These are phyloP conservation scores for Clitarchus hookeri DNA, from an alignment of 2,888 invertebrate species.

Conservation along the genomic window DNA sequence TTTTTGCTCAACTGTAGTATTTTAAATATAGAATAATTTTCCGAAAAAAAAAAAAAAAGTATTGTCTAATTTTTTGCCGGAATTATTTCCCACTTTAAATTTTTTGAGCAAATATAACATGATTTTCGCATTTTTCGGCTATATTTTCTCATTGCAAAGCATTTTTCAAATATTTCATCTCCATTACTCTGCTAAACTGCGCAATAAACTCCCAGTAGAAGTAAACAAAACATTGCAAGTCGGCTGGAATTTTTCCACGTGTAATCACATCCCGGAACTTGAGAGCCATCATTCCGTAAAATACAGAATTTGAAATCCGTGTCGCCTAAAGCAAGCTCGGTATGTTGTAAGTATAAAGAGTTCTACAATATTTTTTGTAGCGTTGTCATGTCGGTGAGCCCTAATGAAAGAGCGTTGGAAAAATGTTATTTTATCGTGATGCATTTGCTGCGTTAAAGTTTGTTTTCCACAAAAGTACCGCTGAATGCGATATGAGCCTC, in stretches of 20 bases:
- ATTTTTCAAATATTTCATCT: neutral
- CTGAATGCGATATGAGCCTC: neutral
- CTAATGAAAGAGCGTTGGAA: constrained; percentile 4
- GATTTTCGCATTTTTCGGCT: no score
- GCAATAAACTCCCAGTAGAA: neutral
- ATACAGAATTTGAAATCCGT: neutral
- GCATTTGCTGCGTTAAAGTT: neutral
- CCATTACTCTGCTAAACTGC: neutral
- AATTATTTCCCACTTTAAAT: no score
- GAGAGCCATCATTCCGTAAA: neutral
- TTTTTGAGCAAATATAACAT: no score
- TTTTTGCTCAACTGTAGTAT: no score
- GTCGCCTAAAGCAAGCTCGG: neutral
- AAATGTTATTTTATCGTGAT: constrained; percentile 4
- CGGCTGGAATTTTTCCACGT: neutral
- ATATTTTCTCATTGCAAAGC: neutral
- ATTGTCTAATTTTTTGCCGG: no score
- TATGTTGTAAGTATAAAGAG: neutral
- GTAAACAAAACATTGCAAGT: neutral
- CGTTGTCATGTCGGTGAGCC: neutral
- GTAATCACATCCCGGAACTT: neutral
- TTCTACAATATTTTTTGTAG: neutral
- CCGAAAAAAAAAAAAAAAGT: no score
- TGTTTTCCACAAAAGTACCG: neutral
- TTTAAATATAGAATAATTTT: no score